Evolutionary conservation across 2,888 invertebrate genomes (phyloP).

Genomic region (Xanthia togata): DNA sequence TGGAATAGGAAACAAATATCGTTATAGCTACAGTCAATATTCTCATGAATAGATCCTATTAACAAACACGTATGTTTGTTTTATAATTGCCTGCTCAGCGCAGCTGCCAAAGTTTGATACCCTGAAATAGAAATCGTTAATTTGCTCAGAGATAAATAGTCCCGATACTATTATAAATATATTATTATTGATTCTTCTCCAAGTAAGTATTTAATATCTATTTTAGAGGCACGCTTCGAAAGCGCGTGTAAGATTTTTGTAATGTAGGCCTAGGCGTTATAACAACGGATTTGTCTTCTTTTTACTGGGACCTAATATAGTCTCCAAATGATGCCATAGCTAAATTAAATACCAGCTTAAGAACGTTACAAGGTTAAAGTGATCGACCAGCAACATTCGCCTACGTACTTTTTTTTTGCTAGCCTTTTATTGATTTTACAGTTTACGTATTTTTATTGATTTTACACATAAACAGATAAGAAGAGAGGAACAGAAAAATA

Average conservation of each 20-base stretch:
- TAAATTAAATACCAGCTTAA: neutral
- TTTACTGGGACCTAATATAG: neutral
- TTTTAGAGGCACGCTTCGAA: neutral
- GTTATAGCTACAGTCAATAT: neutral
- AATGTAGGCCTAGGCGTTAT: neutral
- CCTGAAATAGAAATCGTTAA: too few relatives aligned
- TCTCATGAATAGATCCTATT: neutral
- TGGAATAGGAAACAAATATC: constrained; percentile 75
- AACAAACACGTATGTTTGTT: neutral
- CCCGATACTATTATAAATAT: too few relatives aligned
- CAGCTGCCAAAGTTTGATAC: too few relatives aligned
- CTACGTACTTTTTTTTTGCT: too few relatives aligned
- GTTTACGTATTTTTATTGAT: too few relatives aligned
- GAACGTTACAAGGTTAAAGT: too few relatives aligned
- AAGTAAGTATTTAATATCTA: neutral
- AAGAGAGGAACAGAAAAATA: too few relatives aligned
- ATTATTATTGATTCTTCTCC: too few relatives aligned
- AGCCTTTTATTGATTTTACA: too few relatives aligned
- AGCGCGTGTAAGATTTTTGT: neutral
- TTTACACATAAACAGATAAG: too few relatives aligned
- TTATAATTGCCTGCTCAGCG: neutral
- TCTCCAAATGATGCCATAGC: neutral
- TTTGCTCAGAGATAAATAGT: too few relatives aligned
- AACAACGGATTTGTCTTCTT: neutral
- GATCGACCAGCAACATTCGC: too few relatives aligned